Conservation (phyloP, 2,888 invertebrate genomes). For the Agriotes lineatus region DNA sequence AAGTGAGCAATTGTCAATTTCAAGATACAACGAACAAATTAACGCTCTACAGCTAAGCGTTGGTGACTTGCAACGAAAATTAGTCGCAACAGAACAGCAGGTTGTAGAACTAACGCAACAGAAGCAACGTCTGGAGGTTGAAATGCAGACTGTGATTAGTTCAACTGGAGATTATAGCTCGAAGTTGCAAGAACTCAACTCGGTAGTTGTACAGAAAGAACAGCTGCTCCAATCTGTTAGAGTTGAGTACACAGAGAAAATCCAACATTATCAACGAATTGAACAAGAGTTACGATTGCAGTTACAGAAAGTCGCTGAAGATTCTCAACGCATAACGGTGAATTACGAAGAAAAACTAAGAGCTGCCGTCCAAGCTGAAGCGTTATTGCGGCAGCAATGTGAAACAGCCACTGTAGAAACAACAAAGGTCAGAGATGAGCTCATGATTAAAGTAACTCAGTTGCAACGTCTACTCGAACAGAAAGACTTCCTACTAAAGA, state of each 20-base stretch:
- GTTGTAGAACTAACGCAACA: slow-evolving; percentile 68
- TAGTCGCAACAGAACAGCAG: slow-evolving; percentile 67
- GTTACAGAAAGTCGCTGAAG: slow-evolving; percentile 49
- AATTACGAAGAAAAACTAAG: slow-evolving; percentile 47
- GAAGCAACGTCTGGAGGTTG: slow-evolving; percentile 72
- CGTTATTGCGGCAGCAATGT: slow-evolving; percentile 46
- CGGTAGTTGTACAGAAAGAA: slow-evolving; percentile 55
- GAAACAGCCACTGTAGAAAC: slow-evolving; percentile 28
- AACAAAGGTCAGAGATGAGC: slow-evolving; percentile 35
- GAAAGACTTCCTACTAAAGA: slow-evolving; percentile 66
- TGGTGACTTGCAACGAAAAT: slow-evolving; percentile 72
- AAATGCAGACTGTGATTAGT: slow-evolving; percentile 63
- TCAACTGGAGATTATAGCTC: slow-evolving; percentile 54
- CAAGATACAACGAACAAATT: slow-evolving; percentile 54
- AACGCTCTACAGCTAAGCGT: slow-evolving; percentile 69
- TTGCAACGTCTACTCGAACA: slow-evolving; percentile 65
- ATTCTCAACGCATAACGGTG: slow-evolving; percentile 48
- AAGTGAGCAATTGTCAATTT: slow-evolving; percentile 44
- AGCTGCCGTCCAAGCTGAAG: slow-evolving; percentile 51
- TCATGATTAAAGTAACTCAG: slow-evolving; percentile 44
- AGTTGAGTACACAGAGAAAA: slow-evolving; percentile 52
- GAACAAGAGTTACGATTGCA: slow-evolving; percentile 51
- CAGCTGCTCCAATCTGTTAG: slow-evolving; percentile 48
- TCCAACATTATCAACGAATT: slow-evolving; percentile 52
- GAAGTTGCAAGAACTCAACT: slow-evolving; percentile 55